Evolutionary conservation across 2,113 vertebrate genomes (phyloP).

Genomic region (Prinia subflava): DNA sequence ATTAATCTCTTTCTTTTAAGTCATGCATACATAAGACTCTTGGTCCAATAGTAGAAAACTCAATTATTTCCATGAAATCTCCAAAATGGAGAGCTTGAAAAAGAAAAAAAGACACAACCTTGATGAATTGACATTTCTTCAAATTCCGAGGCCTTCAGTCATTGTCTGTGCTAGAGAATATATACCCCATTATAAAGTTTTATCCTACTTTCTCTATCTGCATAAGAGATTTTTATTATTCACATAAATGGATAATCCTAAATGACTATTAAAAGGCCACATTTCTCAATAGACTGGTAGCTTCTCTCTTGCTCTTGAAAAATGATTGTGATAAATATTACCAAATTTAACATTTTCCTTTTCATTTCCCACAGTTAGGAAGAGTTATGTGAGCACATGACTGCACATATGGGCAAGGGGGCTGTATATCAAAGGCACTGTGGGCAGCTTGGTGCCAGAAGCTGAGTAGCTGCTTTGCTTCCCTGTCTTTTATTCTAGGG

Average conservation of each 20-base stretch:
- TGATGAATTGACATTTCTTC: constrained; percentile 15
- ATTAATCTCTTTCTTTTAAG: constrained; percentile 49
- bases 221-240: not conserved
- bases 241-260: not conserved
- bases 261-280: not conserved
- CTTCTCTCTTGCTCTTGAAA: constrained; percentile 25
- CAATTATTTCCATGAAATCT: constrained; percentile 16
- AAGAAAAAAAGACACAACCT: not conserved
- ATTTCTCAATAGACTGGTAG: not conserved
- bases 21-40: not conserved
- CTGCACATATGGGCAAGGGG: not conserved
- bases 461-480: not conserved
- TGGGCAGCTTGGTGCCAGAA: not conserved
- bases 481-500: not conserved
- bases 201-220: not conserved
- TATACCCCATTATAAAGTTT: not conserved
- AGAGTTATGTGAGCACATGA: not conserved
- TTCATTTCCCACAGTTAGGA: constrained; percentile 13
- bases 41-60: not conserved
- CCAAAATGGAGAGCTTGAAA: not conserved
- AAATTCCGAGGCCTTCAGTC: not conserved
- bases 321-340: not conserved
- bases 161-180: not conserved
- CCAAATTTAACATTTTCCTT: constrained; percentile 28
- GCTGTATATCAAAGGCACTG: not conserved